Percentiles rank a stretch among this genome's conserved stretches.
Evolutionary conservation across 2,113 vertebrate genomes (phyloP).

Genomic region (Mionectes macconnelli): DNA sequence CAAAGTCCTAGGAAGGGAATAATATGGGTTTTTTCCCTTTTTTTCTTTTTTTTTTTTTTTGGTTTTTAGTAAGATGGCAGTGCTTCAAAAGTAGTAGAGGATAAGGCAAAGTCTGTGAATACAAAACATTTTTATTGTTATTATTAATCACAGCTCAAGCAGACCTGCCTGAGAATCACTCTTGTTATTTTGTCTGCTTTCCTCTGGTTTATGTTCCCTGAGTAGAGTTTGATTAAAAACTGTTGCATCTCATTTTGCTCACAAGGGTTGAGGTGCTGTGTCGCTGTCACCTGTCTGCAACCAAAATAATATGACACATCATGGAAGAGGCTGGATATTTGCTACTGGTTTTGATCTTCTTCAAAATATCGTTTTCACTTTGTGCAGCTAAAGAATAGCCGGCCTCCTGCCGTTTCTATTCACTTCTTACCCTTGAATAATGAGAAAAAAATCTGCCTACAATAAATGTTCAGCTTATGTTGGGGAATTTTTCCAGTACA

Average conservation of each 20-base stretch:
- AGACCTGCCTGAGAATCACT: neutral
- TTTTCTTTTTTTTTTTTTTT: neutral
- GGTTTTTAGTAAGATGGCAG: neutral
- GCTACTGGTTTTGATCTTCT: conserved; percentile 63
- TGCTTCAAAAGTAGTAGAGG: neutral
- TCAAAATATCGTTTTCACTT: conserved; percentile 64
- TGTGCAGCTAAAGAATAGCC: conserved; percentile 50
- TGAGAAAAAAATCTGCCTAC: conserved; percentile 55
- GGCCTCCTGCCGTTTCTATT: conserved; percentile 48
- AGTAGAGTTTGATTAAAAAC: conserved; percentile 41
- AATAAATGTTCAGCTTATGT: conserved; percentile 63
- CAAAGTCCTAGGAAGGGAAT: neutral
- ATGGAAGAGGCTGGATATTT: conserved; percentile 37
- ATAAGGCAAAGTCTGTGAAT: neutral
- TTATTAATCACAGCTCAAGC: neutral
- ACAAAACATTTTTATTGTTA: neutral
- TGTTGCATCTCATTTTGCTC: conserved; percentile 30
- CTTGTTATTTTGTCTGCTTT: neutral
- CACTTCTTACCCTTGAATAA: conserved; percentile 68
- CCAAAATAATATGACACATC: conserved; percentile 4
- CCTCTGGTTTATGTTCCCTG: neutral
- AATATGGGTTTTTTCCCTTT: neutral
- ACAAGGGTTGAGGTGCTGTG: neutral
- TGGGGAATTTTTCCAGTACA: conserved; percentile 32
- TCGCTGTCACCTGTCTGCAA: neutral